phyloP scores from a whole-genome alignment of 2,888 invertebrate species.

The Drosophila merina region DNA sequence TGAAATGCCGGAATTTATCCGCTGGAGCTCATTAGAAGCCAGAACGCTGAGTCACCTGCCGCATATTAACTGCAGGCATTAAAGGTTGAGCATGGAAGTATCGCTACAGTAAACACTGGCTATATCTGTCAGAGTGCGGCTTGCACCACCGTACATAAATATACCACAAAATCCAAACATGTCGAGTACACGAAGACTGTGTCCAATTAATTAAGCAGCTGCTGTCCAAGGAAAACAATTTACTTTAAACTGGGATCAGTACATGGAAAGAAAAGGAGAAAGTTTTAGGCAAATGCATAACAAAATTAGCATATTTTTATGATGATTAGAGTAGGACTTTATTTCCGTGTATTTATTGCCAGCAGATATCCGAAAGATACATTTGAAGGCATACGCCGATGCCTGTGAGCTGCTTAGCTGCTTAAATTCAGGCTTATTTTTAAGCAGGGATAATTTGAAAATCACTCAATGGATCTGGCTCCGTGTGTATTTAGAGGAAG shows the following conservation, averaged over 20 bases:
- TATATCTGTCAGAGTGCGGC: background rate
- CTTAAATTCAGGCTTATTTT: background rate
- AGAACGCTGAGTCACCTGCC: constrained; percentile 66
- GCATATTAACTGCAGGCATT: constrained; percentile 78
- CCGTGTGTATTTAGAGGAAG: background rate
- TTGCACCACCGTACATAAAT: background rate
- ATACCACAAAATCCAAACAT: constrained; percentile 39
- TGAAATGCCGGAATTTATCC: constrained; percentile 71
- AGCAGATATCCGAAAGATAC: background rate
- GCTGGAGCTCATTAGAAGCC: constrained; percentile 62
- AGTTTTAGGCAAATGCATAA: background rate
- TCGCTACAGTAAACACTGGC: constrained; percentile 53
- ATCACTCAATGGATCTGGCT: constrained; percentile 6
- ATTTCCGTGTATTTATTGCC: background rate
- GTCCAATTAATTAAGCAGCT: constrained; percentile 74
- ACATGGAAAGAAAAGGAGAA: background rate
- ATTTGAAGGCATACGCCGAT: background rate
- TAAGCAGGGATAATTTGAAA: constrained; percentile 18
- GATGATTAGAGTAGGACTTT: background rate
- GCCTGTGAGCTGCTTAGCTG: constrained; percentile 7
- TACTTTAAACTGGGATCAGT: background rate
- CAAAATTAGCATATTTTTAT: no score
- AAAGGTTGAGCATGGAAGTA: constrained; percentile 59
- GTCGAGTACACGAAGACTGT: constrained; percentile 50
- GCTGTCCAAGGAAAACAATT: background rate